Conservation (phyloP, 1,140 invertebrate species). For the Rhynchophorus ferrugineus region DNA sequence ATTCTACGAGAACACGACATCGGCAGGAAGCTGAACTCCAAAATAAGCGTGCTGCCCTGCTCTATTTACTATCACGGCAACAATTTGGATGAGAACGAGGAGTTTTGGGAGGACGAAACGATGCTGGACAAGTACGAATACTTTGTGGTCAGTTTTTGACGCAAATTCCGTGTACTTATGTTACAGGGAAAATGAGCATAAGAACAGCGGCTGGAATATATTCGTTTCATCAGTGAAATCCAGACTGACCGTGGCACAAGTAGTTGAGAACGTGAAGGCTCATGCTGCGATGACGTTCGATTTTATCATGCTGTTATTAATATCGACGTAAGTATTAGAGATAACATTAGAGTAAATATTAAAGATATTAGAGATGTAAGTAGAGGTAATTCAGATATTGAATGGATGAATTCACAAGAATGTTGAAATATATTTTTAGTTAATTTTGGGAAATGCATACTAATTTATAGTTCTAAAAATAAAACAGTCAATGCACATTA, state of each 20-base stretch:
- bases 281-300: constrained; percentile 66
- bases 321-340: constrained; percentile 55
- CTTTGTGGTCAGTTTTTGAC: no score
- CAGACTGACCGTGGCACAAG: constrained; percentile 61
- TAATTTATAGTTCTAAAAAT: no score
- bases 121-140: constrained; percentile 8
- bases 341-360: no score
- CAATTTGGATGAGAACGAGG: constrained; percentile 14
- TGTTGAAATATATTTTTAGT: no score
- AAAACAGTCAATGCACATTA: no score
- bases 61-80: constrained; percentile 38
- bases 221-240: constrained; percentile 54
- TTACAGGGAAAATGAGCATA: constrained; percentile 23
- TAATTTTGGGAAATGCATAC: no score
- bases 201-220: constrained; percentile 45
- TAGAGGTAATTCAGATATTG: background rate
- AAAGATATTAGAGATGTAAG: background rate
- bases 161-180: no score
- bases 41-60: constrained; percentile 42
- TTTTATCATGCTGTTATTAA: constrained; percentile 58
- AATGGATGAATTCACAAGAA: no score
- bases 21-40: constrained; percentile 36
- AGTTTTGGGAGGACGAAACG: constrained; percentile 12
- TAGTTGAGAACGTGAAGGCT: constrained; percentile 56
- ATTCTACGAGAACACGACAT: constrained; percentile 39